Conservation (phyloP, 2,113 vertebrate species). For the Dasyurus viverrinus region DNA sequence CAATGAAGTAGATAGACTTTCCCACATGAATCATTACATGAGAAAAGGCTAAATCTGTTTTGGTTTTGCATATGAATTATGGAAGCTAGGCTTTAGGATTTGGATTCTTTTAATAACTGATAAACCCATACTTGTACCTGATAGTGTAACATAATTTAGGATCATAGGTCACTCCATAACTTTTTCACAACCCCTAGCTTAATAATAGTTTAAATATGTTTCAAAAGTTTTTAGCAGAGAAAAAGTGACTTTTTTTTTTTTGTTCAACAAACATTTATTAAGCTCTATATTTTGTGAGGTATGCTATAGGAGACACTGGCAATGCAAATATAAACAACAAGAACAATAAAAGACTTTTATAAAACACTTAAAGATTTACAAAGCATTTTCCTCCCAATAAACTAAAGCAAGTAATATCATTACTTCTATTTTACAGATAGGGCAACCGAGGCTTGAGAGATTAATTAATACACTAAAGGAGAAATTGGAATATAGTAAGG, state of each 20-base stretch:
- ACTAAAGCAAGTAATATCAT: background rate
- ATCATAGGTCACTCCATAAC: background rate
- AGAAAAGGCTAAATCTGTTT: background rate
- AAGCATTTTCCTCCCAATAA: background rate
- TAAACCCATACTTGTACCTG: background rate
- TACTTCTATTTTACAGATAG: background rate
- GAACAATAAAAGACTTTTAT: background rate
- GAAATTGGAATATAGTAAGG: background rate
- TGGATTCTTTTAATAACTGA: background rate
- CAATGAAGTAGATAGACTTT: constrained; percentile 20
- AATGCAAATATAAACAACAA: background rate
- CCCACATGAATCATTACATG: constrained; percentile 11
- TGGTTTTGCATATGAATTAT: background rate
- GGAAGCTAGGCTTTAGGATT: background rate
- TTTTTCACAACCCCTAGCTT: background rate
- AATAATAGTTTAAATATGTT: background rate
- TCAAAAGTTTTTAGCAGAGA: background rate
- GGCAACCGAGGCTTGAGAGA: background rate
- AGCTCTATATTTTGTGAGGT: background rate
- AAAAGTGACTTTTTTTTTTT: too few species aligned
- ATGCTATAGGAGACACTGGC: background rate
- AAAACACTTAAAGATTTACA: background rate
- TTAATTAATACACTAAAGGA: background rate
- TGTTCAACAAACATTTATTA: background rate
- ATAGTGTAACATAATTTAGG: background rate